Percentiles rank a stretch among this genome's conserved stretches.
Conservation (phyloP, 1,140 invertebrate species). For the Tyrophagus putrescentiae region DNA sequence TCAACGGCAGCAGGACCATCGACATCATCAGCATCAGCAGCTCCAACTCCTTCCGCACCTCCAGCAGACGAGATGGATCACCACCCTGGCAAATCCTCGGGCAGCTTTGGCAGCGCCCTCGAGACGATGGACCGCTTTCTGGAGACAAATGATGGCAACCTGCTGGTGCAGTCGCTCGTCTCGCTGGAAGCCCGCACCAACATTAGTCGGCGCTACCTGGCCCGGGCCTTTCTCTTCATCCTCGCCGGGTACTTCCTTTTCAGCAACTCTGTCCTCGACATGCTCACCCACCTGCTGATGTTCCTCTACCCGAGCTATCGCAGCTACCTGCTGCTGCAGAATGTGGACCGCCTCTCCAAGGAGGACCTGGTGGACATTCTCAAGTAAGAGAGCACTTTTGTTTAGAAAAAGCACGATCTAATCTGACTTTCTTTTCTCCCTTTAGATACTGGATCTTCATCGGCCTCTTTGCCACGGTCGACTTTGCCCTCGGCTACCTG, state of each 20-base stretch:
- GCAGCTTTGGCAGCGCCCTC: neutral
- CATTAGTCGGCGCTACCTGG: neutral
- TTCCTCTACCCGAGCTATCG: constrained; percentile 11
- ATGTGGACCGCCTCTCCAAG: neutral
- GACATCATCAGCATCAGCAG: neutral
- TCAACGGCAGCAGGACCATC: neutral
- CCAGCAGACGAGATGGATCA: neutral
- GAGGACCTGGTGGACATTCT: constrained; percentile 8
- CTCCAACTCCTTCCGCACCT: too few species aligned
- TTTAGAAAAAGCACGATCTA: too few species aligned
- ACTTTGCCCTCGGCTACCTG: neutral
- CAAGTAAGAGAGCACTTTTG: too few species aligned
- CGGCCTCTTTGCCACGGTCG: neutral
- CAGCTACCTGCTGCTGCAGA: neutral
- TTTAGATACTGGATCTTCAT: constrained; percentile 13
- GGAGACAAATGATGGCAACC: constrained; percentile 3
- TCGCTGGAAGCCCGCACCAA: neutral
- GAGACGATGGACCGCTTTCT: constrained; percentile 18
- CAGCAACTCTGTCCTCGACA: neutral
- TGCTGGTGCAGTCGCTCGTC: constrained; percentile 3
- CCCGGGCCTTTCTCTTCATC: neutral
- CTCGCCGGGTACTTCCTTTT: neutral
- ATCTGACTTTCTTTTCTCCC: too few species aligned
- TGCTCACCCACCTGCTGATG: neutral
- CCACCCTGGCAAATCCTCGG: too few species aligned